phyloP scores from a whole-genome alignment of 2,888 invertebrate genomes.

The Alloplasta piceator region DNA sequence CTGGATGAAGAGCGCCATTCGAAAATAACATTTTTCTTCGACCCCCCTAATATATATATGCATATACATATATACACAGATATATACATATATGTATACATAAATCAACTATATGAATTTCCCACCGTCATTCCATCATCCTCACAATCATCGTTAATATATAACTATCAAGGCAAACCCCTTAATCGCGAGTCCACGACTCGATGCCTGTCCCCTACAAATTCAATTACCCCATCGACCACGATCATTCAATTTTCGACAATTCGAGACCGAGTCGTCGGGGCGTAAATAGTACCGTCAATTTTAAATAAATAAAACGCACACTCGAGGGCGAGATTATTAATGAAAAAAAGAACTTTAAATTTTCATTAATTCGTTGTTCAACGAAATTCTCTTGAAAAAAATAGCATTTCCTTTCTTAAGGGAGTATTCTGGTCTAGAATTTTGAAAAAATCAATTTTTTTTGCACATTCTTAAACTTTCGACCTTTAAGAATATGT shows the following conservation, averaged over 20 bases:
- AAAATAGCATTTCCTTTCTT: background rate
- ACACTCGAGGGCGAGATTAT: constrained; percentile 8
- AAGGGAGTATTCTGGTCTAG: too few species aligned
- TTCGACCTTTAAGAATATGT: too few species aligned
- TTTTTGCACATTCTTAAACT: background rate
- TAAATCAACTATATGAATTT: constrained; percentile 22
- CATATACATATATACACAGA: too few species aligned
- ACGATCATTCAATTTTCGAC: constrained; percentile 62
- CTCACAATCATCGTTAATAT: constrained; percentile 48
- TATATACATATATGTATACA: background rate
- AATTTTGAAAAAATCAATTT: background rate
- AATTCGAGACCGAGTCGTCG: constrained; percentile 44
- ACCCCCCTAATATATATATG: constrained; percentile 2
- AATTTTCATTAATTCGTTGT: background rate
- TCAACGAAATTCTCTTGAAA: constrained; percentile 3
- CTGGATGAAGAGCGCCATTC: background rate
- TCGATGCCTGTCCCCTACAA: constrained; percentile 8
- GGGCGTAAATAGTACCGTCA: background rate
- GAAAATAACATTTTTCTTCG: background rate
- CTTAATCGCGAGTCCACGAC: constrained; percentile 7
- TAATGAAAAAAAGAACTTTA: background rate
- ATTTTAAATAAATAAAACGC: constrained; percentile 32
- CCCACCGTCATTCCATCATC: constrained; percentile 55
- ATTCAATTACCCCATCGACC: constrained; percentile 49
- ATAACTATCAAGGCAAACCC: constrained; percentile 32